Evolutionary conservation across 2,113 vertebrate genomes (phyloP).

Genomic region (Lichenostomus cassidix): DNA sequence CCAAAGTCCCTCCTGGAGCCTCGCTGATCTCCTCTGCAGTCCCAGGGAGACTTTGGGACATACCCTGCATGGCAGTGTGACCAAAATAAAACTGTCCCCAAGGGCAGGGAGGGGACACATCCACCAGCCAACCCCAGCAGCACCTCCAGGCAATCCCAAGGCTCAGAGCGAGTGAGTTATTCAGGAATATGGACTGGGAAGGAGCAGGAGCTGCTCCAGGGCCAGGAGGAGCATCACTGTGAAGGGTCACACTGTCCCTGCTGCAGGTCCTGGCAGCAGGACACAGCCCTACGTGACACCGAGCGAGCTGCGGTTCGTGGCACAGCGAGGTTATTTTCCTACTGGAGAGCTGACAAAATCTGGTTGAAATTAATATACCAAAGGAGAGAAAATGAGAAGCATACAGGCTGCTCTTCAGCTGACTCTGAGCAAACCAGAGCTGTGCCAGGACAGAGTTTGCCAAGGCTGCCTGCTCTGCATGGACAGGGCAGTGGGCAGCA

Average conservation of each 20-base stretch:
- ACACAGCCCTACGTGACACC: background rate
- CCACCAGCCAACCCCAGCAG: background rate
- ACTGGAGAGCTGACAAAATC: slow-evolving; percentile 22
- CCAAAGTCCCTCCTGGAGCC: background rate
- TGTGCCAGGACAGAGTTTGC: background rate
- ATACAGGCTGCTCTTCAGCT: background rate
- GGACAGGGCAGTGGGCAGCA: background rate
- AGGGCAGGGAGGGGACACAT: background rate
- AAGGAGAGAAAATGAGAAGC: slow-evolving; percentile 34
- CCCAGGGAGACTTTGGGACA: background rate
- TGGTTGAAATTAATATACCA: slow-evolving; percentile 27
- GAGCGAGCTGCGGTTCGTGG: background rate
- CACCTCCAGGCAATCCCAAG: accelerated
- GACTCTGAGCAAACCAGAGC: background rate
- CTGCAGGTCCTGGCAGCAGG: background rate
- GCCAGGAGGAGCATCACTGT: background rate
- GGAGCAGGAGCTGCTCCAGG: background rate
- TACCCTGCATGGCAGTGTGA: accelerated
- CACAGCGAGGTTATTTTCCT: background rate
- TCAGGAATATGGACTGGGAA: accelerated
- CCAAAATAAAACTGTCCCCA: background rate
- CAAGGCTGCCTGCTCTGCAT: accelerated
- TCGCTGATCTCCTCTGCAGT: background rate
- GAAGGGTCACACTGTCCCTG: background rate
- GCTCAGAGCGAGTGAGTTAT: accelerated